Base-by-base conservation (phyloP, 2,888 invertebrate species). In the Junonia oenone region DNA sequence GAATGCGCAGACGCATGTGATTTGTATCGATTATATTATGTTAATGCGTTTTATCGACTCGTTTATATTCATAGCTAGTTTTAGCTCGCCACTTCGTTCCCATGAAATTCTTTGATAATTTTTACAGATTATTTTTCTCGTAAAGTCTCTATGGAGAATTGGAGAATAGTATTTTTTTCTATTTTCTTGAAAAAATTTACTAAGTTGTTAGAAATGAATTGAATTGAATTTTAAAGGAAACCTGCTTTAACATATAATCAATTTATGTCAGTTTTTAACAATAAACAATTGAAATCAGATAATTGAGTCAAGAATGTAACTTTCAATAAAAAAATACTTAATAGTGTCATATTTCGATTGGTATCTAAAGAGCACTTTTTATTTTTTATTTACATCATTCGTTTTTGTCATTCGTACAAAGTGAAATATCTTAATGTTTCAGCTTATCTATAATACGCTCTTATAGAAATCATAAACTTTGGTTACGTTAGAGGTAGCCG, bases 21-120 rank as follows among this genome's bases (percentile, higher is more conserved):
- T 77, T 83, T 78, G 76, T 80, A 73, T 72, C 71, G 62, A 64
- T 66, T 72, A 53, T 55, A 51, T 72, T 71, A 77, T 76, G 71
- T 73, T 76, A 81, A 84, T 82, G 75, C 71, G 59, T 76, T 78
- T 75, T 76, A 81, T 81, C 74, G 76, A 77, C 76, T 75, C 69
- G 45, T 49, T 55, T 50, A 11, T 29, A 55, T 45, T 27, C 15
- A 55, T 43, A 38, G 27, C 19, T 9, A 31, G 27, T 14, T 38
- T 37, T 14, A 14, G 11, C 4, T 14, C 11, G 26, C 17, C 14
- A 26, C 43, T 43, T n/a, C 6, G 6, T 43, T 43, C 15, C 31
- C 31, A 46, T 46, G 46, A 46, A 29, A 14, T 17, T 14, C 15
- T 31, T 13, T 2, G 29, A 46, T 31, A 31, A 5, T 11, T 29